These are phyloP conservation scores for Notoglanidium macrostoma DNA, from an alignment of 2,797 vertebrate species.

Conservation along the genomic window DNA sequence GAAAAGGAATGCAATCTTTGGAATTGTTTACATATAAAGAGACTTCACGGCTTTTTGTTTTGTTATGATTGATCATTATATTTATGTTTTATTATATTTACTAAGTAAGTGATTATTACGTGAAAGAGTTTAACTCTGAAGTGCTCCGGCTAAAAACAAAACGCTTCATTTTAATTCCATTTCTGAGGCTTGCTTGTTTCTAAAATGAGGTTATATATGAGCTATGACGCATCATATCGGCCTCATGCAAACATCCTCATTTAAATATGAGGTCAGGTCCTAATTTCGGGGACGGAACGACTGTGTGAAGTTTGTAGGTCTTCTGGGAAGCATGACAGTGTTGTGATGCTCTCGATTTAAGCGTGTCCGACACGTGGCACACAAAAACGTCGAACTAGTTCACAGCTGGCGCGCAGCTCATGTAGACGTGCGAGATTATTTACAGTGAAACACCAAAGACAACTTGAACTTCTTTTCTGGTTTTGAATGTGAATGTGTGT, in stretches of 20 bases:
- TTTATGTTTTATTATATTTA: neutral
- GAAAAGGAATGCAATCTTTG: too few species aligned
- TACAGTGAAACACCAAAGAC: neutral
- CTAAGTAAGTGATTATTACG: neutral
- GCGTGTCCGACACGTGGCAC: neutral
- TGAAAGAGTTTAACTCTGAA: neutral
- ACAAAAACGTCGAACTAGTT: conserved; percentile 10
- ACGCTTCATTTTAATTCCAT: neutral
- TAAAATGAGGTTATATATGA: neutral
- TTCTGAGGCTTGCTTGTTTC: neutral
- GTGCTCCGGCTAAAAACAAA: too few species aligned
- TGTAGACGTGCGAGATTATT: neutral
- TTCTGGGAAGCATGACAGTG: neutral
- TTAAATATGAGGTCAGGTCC: neutral
- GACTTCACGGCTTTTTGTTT: too few species aligned
- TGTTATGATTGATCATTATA: neutral
- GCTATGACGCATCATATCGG: too few species aligned
- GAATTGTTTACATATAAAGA: neutral
- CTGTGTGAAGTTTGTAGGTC: neutral
- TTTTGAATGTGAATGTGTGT: neutral
- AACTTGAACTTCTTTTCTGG: neutral
- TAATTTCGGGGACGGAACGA: neutral
- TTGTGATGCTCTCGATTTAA: neutral
- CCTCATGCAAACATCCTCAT: neutral
- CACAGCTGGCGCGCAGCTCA: neutral